Evolutionary conservation across 1,140 invertebrate genomes (phyloP), one percentile per base, ranked within the genome.

Genomic region (Bathynomus jamesi): DNA sequence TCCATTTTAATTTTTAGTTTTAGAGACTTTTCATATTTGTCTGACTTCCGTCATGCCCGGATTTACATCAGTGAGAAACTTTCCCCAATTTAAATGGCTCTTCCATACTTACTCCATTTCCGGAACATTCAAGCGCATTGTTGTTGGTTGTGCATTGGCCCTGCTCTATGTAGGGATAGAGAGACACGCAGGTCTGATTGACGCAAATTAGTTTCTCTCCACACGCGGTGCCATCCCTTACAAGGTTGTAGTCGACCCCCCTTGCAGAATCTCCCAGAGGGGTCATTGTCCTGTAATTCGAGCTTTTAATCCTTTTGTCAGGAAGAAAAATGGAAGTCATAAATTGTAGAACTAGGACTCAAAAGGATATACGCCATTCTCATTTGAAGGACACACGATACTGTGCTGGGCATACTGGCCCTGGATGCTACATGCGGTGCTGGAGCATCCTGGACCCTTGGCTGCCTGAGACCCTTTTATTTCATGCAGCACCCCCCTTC

Each of bases 151-250:
- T 93, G 83, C 95, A 98, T 80, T 90, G 90, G 70, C 88, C 89
- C 81, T 90, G 89, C 82, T 92, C 90, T 46, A 93, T 88, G 82
- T 89, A 88, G 10, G 89, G 89, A 82, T 90, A 92, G 69, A 93
- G 86, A 79, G 87, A 92, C 32, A 88, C 87, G 82, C 94, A 96
- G 25, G 93, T 92, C 84, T 95, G 93, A 86, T 96, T 96, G 71
- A 95, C 86, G 84, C 94, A 96, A 79, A 96, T 87, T 86, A 89
- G 79, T 83, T 93, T 90, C 78, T 93, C 90, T 30, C 91, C 92
- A 81, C 94, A 96, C n/a, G 91, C 90, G 27, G 93, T 94, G 10
- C 94, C 94, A 83, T 96, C 93, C 72, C 87, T 85, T 27, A 95
- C 92, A 11, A 53, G 21, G 21, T 53, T 53, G 21, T 53, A 53